Evolutionary conservation across 1,140 invertebrate species (phyloP), one percentile per base, ranked within the genome.

Genomic region (Drosophila sproati): DNA sequence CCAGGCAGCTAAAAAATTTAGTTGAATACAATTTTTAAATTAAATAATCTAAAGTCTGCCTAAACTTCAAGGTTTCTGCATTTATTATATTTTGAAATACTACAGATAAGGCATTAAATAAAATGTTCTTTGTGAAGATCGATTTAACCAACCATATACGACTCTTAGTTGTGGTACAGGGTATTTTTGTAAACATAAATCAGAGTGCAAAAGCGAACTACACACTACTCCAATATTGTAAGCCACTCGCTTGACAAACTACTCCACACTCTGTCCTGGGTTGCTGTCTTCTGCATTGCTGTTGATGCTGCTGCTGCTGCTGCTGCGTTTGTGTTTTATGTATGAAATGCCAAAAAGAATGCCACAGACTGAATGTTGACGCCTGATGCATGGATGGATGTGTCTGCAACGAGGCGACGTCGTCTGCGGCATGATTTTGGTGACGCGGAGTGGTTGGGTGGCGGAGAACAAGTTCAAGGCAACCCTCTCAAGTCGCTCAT

Each of bases 261-360:
- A 80, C 70, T 73, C 63, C 32, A 47, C 64, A 39, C 39, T n/a
- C 52, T 59, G 54, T 29, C 10, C 35, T 64, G 20, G 20, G 20
- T 20, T 1, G 6, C 29, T 68, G 63, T 63, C 64, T 60, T 54
- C 43, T 66, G 54, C 67, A 61, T 62, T 63, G 51, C 50, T 74
- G 59, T 39, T 39, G 20, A 20, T 20, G 20, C 20, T 20, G 20
- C 20, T 20, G 20, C 20, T 20, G 20, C 37, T 39, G 78, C 47
- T 39, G 57, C 55, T 41, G 43, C 55, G 37, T 63, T 57, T 63
- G 71, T 75, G 78, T 78, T 87, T 86, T 86, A 78, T 78, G 78
- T 83, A 82, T 82, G 82, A 80, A 85, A 86, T 87, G 85, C 67
- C 82, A 86, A 72, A 78, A 67, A 74, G 79, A 77, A 82, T 88